Percentiles rank a stretch among this genome's conserved stretches.
phyloP scores from a whole-genome alignment of 2,113 vertebrate species.

The Calcarius ornatus region DNA sequence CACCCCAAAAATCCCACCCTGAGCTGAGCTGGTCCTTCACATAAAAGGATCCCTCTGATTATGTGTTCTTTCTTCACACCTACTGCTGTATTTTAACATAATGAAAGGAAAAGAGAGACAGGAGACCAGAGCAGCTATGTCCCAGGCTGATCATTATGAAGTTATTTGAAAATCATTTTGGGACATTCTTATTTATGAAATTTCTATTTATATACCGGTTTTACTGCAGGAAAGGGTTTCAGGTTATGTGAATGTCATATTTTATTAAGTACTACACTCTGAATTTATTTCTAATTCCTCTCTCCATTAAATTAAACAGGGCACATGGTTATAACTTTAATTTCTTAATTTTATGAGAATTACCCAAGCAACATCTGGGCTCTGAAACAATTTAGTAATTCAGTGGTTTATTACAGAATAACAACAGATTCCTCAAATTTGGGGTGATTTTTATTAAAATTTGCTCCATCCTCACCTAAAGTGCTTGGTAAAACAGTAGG shows the following conservation, averaged over 20 bases:
- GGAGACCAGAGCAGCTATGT: not conserved
- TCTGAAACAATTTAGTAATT: slow-evolving; percentile 61
- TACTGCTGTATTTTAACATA: not conserved
- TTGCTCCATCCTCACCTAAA: not conserved
- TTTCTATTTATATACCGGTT: not conserved
- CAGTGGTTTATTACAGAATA: slow-evolving; percentile 56
- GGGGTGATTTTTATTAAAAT: slow-evolving; percentile 6
- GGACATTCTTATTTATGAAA: not conserved
- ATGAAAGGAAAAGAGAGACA: not conserved
- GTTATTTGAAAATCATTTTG: not conserved
- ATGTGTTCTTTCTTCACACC: not conserved
- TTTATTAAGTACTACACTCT: slow-evolving; percentile 44
- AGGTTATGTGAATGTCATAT: slow-evolving; percentile 55
- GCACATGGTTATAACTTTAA: slow-evolving; percentile 61
- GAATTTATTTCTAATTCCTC: slow-evolving; percentile 61
- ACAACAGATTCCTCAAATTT: slow-evolving; percentile 42
- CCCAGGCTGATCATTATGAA: not conserved
- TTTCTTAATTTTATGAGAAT: slow-evolving; percentile 73
- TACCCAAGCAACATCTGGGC: slow-evolving; percentile 57
- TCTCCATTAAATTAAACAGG: slow-evolving; percentile 57
- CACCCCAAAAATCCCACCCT: not conserved
- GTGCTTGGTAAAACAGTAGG: not conserved
- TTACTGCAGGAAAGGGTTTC: slow-evolving; percentile 12
- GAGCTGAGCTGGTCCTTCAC: not conserved
- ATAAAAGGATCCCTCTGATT: not conserved